Evolutionary conservation across 2,113 vertebrate genomes (phyloP), one percentile per base, ranked within the genome.

Genomic region (Dolichotis patagonum): DNA sequence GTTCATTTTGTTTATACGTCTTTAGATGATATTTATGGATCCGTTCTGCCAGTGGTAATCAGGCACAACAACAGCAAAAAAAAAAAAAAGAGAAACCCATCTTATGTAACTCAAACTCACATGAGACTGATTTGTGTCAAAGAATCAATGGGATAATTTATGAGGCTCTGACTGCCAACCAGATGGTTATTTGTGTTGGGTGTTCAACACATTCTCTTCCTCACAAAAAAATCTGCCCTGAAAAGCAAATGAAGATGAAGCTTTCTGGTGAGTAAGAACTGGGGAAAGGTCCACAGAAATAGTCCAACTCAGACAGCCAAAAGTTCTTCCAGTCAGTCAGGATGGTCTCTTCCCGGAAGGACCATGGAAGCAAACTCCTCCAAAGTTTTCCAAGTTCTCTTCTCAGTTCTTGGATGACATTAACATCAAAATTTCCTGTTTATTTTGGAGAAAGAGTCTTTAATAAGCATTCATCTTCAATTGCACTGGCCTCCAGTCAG

Each of bases 61-160:
- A 95, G 83, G 38, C 86, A 22, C 54, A 84, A 89, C 30, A 52
- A 82, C 43, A 78, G 46, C 75, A 75, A 28, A 46, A 75, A 41
- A 4, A 75, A 75, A 75, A 73, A 73, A 41, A 26, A 20, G 52
- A 67, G 85, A 62, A 60, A 80, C 28, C 35, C 46, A 93, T 43
- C 58, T 86, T 94, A 96, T 95, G 87, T 22, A 95, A 92, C 71
- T 85, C 71, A 75, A 75, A 94, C 75, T 87, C 95, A 96, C 49
- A 65, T 85, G 88, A 96, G 85, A 95, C 78, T 90, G 90, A 97
- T 96, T 67, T 65, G 54, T 95, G 83, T 96, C 88, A 97, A 94
- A 96, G 91, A 96, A 88, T 26, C 62, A 91, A 84, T 0, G 85
- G 65, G 92, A 84, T 88, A 85, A 96, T 96, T 97, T 95, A 94